Base-by-base conservation (phyloP, 2,888 invertebrate genomes). In the Ochlodes sylvanus region DNA sequence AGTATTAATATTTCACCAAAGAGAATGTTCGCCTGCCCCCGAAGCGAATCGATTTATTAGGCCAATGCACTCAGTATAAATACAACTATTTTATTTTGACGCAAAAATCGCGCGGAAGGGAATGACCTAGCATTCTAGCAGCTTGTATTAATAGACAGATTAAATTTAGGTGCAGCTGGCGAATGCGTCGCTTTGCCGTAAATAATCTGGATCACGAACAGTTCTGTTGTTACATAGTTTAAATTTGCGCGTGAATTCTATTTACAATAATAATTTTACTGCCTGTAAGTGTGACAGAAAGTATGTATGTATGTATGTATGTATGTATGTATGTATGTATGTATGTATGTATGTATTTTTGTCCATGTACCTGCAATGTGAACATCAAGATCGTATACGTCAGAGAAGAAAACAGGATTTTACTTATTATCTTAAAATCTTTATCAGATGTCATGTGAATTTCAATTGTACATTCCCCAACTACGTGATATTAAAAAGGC, bases 21-120 rank as follows among this genome's bases (percentile, higher is more conserved):
- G 74, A 72, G 76, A 80, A 76, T 78, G 79, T 78, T 77, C 64
- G 67, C n/a, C 63, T 54, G 77, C 78, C 77, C 74, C 74, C 73
- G 70, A 72, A 77, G 76, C 73, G 69, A 73, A 77, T 76, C 75
- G 71, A 77, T 77, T 74, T 73, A 75, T 75, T 75, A 76, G 80
- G 77, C 75, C 79, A 75, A 73, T 76, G 79, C 70, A 77, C 79
- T 74, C 70, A 32, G 71, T 75, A 73, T 69, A 74, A 74, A 72
- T 73, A 73, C 44, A 44, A 67, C 32, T 71, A 71, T 57, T 68
- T 56, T 47, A 15, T 47, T 62, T 52, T 61, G 66, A 70, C 60
- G 41, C 71, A 69, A 75, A 69, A 73, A 74, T 69, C 64, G 54
- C 32, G 65, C 60, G 64, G 72, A 76, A 74, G 71, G 75, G 76